Conservation (phyloP, 2,888 invertebrate species). For the Acrobasis suavella region DNA sequence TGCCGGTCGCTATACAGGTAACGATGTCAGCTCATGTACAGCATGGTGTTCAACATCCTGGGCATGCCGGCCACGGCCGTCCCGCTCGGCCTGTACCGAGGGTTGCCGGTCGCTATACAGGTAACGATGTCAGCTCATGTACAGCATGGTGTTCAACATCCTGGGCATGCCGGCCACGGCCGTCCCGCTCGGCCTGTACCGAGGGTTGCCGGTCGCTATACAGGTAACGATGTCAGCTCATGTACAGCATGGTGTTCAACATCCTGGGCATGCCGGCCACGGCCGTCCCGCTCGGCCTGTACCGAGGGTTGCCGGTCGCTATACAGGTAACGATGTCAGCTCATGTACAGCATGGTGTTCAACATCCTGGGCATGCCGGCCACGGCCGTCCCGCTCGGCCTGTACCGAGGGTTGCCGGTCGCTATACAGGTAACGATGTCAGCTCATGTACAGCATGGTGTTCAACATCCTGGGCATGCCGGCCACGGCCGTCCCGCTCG, state of each 20-base stretch:
- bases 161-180: constrained; percentile 89
- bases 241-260: constrained; percentile 87
- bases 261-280: constrained; percentile 89
- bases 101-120: constrained; percentile 90
- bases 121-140: constrained; percentile 84
- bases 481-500: constrained; percentile 89
- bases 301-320: constrained; percentile 86
- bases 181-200: constrained; percentile 86
- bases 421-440: constrained; percentile 86
- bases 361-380: constrained; percentile 90
- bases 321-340: constrained; percentile 84
- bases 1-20: constrained; percentile 91
- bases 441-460: constrained; percentile 83
- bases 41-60: constrained; percentile 86
- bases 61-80: constrained; percentile 89
- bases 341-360: constrained; percentile 85
- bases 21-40: constrained; percentile 83
- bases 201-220: constrained; percentile 87
- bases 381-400: constrained; percentile 89
- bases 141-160: constrained; percentile 86
- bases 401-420: constrained; percentile 85
- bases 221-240: constrained; percentile 85
- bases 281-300: constrained; percentile 87
- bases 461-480: constrained; percentile 90
- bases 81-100: constrained; percentile 85